phyloP scores from a whole-genome alignment of 30 jellyfish, hydroid and myxozoan genomes.

The Hydractinia echinata region DNA sequence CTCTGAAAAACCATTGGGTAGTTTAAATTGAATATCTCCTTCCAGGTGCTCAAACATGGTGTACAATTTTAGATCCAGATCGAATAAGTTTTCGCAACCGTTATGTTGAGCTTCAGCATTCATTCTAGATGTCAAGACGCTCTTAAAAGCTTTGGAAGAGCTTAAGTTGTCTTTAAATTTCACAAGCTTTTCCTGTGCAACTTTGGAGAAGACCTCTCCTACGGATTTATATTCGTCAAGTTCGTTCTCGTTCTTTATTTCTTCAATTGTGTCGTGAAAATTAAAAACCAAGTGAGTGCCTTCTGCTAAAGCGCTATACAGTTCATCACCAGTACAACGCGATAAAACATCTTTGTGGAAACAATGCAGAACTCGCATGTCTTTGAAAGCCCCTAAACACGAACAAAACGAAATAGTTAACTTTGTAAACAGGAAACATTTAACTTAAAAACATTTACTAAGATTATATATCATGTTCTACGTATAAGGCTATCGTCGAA shows the following conservation, averaged over 20 bases:
- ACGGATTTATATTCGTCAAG: background rate
- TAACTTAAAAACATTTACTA: background rate
- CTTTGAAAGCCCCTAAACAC: background rate
- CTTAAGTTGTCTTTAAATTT: background rate
- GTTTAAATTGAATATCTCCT: slow-evolving; percentile 6
- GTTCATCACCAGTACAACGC: background rate
- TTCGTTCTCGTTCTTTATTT: background rate
- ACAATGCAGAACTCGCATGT: background rate
- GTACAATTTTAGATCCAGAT: background rate
- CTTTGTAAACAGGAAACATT: background rate
- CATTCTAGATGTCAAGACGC: slow-evolving; percentile 1
- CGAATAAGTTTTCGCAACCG: background rate
- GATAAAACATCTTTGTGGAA: slow-evolving; percentile 2
- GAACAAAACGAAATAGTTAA: background rate
- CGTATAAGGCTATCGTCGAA: too few species aligned
- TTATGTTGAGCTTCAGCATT: background rate
- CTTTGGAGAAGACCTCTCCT: slow-evolving; percentile 7
- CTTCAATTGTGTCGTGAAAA: background rate
- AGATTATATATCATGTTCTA: too few species aligned
- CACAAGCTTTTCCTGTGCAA: background rate
- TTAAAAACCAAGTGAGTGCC: background rate
- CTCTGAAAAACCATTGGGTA: background rate
- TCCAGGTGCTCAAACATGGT: background rate
- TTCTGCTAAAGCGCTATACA: background rate
- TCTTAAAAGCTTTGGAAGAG: background rate